These are phyloP conservation scores for Kryptolebias ocellatus DNA, from an alignment of 2,797 vertebrate genomes.

Conservation along the genomic window DNA sequence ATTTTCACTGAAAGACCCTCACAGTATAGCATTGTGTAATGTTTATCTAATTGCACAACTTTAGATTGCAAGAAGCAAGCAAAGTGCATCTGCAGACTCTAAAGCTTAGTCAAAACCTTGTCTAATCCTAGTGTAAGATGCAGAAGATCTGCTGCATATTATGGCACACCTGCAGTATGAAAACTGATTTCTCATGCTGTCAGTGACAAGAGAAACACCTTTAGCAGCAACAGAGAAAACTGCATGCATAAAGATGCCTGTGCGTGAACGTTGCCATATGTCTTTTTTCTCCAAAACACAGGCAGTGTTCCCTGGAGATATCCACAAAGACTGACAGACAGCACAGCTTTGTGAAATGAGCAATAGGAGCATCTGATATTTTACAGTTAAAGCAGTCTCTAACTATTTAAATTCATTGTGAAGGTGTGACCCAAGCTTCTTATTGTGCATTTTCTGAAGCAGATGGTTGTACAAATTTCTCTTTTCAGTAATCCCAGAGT, in stretches of 20 bases:
- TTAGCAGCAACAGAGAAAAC: constrained; percentile 36
- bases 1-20: constrained; percentile 7
- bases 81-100: constrained; percentile 47
- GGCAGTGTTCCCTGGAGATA: constrained; percentile 19
- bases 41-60: constrained; percentile 43
- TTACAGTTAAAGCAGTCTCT: constrained; percentile 33
- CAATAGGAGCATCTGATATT: constrained; percentile 42
- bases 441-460: constrained; percentile 29
- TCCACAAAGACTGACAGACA: constrained; percentile 48
- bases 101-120: constrained; percentile 66
- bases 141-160: constrained; percentile 60
- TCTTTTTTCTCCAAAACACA: constrained; percentile 45
- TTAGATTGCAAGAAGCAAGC: constrained; percentile 52
- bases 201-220: constrained; percentile 55
- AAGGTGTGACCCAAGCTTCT: constrained; percentile 31
- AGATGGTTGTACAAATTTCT: constrained; percentile 15
- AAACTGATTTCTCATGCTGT: constrained; percentile 64
- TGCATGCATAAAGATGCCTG: constrained; percentile 41
- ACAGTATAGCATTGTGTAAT: constrained; percentile 37
- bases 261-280: constrained; percentile 53
- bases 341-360: constrained; percentile 31
- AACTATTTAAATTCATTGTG: constrained; percentile 36
- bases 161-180: constrained; percentile 65
- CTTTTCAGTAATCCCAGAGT: constrained; percentile 4
- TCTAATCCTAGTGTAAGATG: constrained; percentile 71